Percentiles rank a stretch among this genome's conserved stretches.
Conservation (phyloP, 2,797 vertebrate genomes). For the Pygocentrus nattereri region DNA sequence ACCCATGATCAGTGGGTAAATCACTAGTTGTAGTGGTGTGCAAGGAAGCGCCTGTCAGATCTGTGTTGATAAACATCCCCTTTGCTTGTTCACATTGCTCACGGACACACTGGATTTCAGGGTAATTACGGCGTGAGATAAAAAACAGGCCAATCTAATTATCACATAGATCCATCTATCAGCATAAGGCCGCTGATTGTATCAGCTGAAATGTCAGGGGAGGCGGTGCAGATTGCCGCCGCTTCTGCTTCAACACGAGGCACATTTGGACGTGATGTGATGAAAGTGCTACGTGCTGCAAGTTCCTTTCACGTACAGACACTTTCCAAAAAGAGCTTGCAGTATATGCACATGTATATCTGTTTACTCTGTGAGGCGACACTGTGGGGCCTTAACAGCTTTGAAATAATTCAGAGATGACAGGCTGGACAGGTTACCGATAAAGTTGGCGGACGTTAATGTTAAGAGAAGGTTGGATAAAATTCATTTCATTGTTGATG, state of each 20-base stretch:
- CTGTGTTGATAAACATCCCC: slow-evolving; percentile 11
- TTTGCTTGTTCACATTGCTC: background rate
- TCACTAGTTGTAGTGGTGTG: background rate
- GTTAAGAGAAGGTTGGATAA: background rate
- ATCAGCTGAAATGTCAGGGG: slow-evolving; percentile 41
- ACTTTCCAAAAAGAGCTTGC: background rate
- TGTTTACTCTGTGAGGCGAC: too few relatives aligned
- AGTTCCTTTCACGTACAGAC: slow-evolving; percentile 1
- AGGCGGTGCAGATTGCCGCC: slow-evolving; percentile 28
- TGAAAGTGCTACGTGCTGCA: background rate
- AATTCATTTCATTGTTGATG: too few relatives aligned
- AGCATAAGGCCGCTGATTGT: background rate
- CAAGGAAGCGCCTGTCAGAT: slow-evolving; percentile 1
- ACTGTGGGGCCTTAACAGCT: background rate
- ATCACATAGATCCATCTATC: slow-evolving; percentile 41
- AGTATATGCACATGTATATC: background rate
- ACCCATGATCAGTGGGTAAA: slow-evolving; percentile 17
- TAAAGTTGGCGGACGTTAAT: background rate
- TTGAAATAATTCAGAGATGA: background rate
- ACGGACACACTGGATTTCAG: background rate
- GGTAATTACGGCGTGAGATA: slow-evolving; percentile 32
- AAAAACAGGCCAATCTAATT: slow-evolving; percentile 42
- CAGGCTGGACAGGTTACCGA: background rate
- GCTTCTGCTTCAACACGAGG: slow-evolving; percentile 33
- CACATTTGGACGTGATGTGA: background rate